Conservation (phyloP, 2,113 vertebrate species). For the Cariama cristata region DNA sequence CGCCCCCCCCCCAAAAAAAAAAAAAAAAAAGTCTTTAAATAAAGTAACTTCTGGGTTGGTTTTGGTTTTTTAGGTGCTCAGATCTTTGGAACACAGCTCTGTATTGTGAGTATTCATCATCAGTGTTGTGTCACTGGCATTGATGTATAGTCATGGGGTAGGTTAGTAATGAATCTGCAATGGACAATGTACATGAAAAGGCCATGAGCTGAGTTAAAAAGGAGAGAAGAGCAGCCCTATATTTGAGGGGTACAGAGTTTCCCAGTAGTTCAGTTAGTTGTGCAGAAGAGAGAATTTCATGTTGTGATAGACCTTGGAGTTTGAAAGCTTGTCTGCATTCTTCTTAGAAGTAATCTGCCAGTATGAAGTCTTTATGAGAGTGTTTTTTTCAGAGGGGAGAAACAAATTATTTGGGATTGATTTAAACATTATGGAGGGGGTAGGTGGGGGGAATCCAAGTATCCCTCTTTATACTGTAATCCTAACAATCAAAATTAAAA, state of each 20-base stretch:
- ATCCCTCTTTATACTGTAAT: neutral
- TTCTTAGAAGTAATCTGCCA: neutral
- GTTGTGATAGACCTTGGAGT: neutral
- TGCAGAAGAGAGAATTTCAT: neutral
- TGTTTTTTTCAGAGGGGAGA: neutral
- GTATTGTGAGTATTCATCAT: neutral
- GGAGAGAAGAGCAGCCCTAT: neutral
- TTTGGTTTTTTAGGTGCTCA: neutral
- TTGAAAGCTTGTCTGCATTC: neutral
- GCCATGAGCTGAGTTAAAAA: neutral
- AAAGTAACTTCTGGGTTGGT: neutral
- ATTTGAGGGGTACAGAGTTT: neutral
- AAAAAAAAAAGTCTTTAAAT: neutral
- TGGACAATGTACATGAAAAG: neutral
- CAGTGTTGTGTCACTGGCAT: neutral
- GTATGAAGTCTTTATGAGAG: neutral
- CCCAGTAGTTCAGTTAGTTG: neutral
- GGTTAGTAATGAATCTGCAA: neutral
- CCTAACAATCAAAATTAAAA: neutral
- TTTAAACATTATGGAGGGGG: rapidly evolving
- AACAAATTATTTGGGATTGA: neutral
- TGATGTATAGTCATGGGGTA: neutral
- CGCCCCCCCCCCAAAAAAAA: neutral
- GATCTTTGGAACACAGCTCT: neutral
- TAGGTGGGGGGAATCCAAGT: neutral